These are phyloP conservation scores for Oxyteleia sp. DNA, from an alignment of 2,888 invertebrate species.

Conservation along the genomic window DNA sequence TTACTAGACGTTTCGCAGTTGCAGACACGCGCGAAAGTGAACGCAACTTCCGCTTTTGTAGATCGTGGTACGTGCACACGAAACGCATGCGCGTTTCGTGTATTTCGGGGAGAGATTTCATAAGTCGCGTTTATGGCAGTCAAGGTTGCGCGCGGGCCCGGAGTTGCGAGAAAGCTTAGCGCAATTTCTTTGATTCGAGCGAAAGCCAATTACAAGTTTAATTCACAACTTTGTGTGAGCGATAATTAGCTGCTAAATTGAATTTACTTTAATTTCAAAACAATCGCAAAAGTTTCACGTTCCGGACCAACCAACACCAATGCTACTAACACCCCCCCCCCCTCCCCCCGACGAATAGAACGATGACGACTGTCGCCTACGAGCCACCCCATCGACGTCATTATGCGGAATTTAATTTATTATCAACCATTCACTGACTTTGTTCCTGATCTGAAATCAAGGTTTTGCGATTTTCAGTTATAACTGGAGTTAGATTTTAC, in stretches of 20 bases:
- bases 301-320: constrained; percentile 45
- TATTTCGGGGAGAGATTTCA: no score
- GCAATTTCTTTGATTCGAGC: constrained; percentile 82
- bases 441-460: constrained; percentile 26
- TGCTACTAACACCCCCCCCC: not conserved
- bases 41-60: constrained; percentile 56
- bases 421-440: constrained; percentile 27
- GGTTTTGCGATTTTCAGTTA: not conserved
- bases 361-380: constrained; percentile 55
- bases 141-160: constrained; percentile 62
- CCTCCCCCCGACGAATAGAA: constrained; percentile 32
- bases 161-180: constrained; percentile 61
- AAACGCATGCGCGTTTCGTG: constrained; percentile 48
- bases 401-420: constrained; percentile 53
- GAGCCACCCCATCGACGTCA: constrained; percentile 22
- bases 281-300: constrained; percentile 83
- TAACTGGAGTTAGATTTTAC: no score
- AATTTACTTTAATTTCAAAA: constrained; percentile 86
- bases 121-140: constrained; percentile 60
- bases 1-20: constrained; percentile 67
- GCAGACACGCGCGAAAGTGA: constrained; percentile 66
- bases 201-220: constrained; percentile 86
- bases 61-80: not conserved
- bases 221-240: constrained; percentile 85
- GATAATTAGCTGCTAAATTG: constrained; percentile 86